Conservation (phyloP, 2,797 vertebrate genomes). For the Urosaurus nigricauda region DNA sequence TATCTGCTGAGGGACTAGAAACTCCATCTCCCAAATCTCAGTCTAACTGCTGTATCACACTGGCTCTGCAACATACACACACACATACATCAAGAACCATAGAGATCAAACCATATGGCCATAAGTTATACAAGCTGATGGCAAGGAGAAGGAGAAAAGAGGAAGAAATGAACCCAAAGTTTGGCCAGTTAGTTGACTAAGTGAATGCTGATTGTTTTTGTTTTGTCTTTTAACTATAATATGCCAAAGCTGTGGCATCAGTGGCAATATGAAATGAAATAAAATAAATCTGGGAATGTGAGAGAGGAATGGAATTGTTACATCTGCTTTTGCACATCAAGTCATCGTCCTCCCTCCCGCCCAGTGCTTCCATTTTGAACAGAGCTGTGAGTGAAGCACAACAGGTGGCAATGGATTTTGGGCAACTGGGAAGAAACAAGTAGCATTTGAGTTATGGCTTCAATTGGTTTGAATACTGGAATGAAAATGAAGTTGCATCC, state of each 20-base stretch:
- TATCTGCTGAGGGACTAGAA: too few species aligned
- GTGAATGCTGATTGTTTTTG: not conserved
- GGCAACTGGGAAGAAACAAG: constrained; percentile 47
- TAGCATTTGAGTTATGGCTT: constrained; percentile 15
- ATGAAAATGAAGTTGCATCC: constrained; percentile 25
- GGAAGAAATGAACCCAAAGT: not conserved
- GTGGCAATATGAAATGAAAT: not conserved
- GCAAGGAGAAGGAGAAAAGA: not conserved
- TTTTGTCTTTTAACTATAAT: not conserved
- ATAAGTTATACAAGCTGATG: not conserved
- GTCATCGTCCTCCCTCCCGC: not conserved
- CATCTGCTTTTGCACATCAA: not conserved
- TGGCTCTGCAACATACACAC: not conserved
- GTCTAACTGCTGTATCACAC: too few species aligned
- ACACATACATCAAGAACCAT: not conserved
- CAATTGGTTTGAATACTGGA: not conserved
- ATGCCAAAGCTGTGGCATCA: not conserved
- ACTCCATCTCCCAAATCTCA: too few species aligned
- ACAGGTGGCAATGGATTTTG: constrained; percentile 49
- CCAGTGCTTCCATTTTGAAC: constrained; percentile 8
- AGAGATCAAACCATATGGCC: not conserved
- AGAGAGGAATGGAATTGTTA: not conserved
- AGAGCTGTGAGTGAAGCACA: constrained; percentile 36
- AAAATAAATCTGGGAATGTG: not conserved
- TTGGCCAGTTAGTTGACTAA: not conserved